phyloP scores from a whole-genome alignment of 2,888 invertebrate species.

The Melanargia galathea region DNA sequence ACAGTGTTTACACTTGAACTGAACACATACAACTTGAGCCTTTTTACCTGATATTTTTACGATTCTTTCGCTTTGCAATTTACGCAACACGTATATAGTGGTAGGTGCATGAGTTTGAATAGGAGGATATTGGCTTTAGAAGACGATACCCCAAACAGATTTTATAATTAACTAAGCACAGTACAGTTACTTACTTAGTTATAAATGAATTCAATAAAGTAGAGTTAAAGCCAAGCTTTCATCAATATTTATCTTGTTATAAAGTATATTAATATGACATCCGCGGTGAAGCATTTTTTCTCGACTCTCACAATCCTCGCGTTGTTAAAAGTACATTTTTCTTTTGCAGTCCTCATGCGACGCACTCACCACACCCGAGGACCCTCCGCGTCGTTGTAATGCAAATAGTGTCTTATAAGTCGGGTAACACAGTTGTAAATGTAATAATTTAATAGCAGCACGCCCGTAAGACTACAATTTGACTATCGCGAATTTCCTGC shows the following conservation, averaged over 20 bases:
- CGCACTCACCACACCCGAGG: slow-evolving; percentile 71
- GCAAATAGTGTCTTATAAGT: slow-evolving; percentile 73
- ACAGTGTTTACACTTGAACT: no score
- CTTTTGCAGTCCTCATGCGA: slow-evolving; percentile 78
- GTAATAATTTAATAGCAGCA: slow-evolving; percentile 76
- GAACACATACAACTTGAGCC: no score
- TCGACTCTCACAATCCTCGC: slow-evolving; percentile 75
- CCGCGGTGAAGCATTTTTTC: slow-evolving; percentile 72
- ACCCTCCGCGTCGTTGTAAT: slow-evolving; percentile 64
- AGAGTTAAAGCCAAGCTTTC: neutral
- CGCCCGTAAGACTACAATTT: slow-evolving; percentile 81
- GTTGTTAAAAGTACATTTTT: slow-evolving; percentile 82
- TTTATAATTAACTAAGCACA: neutral
- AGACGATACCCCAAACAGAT: no score
- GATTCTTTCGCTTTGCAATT: no score
- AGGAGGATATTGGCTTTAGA: no score
- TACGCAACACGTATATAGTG: no score
- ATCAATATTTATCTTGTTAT: slow-evolving; percentile 34
- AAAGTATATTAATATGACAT: slow-evolving; percentile 5
- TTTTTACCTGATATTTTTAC: no score
- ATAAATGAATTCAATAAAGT: neutral
- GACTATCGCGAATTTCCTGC: slow-evolving; percentile 82
- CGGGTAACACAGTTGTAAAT: slow-evolving; percentile 76
- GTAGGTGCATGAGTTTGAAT: no score
- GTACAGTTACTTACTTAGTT: neutral